These are phyloP conservation scores for Rhingia campestris DNA, from an alignment of 2,888 invertebrate species.

Conservation along the genomic window DNA sequence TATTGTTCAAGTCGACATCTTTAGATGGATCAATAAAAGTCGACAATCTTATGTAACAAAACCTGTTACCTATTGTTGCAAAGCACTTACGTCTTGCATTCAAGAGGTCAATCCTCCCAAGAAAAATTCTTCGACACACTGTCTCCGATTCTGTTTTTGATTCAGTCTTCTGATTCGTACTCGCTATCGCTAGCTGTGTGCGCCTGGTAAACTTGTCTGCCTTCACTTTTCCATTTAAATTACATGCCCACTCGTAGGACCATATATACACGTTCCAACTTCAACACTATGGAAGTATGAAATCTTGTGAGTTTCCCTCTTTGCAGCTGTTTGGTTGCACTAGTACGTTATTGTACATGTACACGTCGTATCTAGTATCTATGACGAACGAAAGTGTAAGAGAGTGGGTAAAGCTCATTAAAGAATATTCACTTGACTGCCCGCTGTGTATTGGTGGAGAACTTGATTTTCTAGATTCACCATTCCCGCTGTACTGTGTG, in stretches of 20 bases:
- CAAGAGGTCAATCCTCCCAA: neutral
- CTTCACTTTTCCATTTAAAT: conserved; percentile 40
- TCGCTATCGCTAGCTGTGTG: too few species aligned
- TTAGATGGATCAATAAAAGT: neutral
- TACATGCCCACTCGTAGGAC: neutral
- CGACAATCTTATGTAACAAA: neutral
- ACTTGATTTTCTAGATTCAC: conserved; percentile 62
- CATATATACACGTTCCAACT: conserved; percentile 2
- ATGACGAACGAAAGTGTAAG: conserved; percentile 21
- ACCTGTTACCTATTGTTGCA: neutral
- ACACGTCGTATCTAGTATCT: neutral
- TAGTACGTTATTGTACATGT: conserved; percentile 2
- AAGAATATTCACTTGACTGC: conserved; percentile 18
- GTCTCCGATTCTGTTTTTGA: conserved; percentile 8
- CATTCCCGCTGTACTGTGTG: conserved; percentile 6
- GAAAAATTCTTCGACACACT: conserved; percentile 25
- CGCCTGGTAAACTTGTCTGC: conserved; percentile 34
- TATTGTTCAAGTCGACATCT: neutral
- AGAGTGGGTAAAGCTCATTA: conserved; percentile 30
- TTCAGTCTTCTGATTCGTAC: too few species aligned
- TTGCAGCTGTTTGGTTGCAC: conserved; percentile 24
- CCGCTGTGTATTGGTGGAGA: conserved; percentile 22
- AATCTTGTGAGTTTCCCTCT: conserved; percentile 1
- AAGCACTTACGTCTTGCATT: neutral
- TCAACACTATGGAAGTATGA: conserved; percentile 5